Base-by-base conservation (phyloP, 1,140 invertebrate species). In the Platyscapa corneri region DNA sequence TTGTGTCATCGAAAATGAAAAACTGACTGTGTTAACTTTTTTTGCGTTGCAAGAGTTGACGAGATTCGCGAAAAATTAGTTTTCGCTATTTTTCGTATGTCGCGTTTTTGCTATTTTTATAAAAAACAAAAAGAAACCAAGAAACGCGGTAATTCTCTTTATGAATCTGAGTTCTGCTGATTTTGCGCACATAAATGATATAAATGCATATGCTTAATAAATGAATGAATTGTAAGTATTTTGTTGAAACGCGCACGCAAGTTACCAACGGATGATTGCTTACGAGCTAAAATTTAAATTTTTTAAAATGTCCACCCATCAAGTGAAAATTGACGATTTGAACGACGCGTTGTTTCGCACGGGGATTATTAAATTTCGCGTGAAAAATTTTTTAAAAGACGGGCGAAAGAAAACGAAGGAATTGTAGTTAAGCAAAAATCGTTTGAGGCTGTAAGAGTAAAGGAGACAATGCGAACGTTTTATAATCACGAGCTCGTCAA, bases 81-180 rank as follows among this genome's bases (percentile, higher is more conserved):
- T 79, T 53, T 82, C 80, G 30, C 78, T 81, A 85, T 85, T 85
- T 85, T 76, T 82, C 72, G 79, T 76, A 82, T 77, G 46, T 81
- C 79, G 84, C 60, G 74, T 82, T 82, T 84, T 86, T 86, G 80
- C 85, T 86, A 86, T 86, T 86, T 86, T 86, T 86, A 86, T 86
- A 86, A 86, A 72, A 78, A 78, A 82, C 23, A 32, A 56, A 78
- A n/a, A 72, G 64, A 79, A 78, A 79, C 16, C 27, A 72, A 70
- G 46, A 72, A 81, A 82, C 74, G 64, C 85, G 80, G 56, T 76
- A 18, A 86, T 85, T 82, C 14, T 53, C 30, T 30, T 60, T 60
- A 76, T 64, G 23, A 67, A n/a, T 74, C 46, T 80, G 74, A 12
- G 27, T 81, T 82, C 82, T 39, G 78, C 79, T 82, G 16, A 81